A percentile compares a stretch with the other conserved stretches of the same genome.
Evolutionary conservation across 2,113 vertebrate species (phyloP).

Genomic region (Sinocyclocheilus anophthalmus): DNA sequence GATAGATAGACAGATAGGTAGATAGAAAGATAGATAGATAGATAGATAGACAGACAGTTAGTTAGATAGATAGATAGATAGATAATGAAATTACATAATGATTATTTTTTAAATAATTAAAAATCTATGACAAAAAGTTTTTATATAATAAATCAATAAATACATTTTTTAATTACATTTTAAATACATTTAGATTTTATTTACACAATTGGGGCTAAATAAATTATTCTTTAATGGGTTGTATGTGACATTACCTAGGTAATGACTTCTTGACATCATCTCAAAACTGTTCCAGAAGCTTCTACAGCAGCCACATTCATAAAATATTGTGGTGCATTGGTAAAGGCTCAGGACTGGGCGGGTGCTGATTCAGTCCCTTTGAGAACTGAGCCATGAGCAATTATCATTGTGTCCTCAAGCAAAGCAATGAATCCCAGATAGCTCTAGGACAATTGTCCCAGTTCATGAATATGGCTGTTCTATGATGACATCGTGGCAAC

Average conservation of each 20-base stretch:
- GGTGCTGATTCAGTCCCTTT: not conserved
- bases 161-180: no score
- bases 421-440: slow-evolving; percentile 21
- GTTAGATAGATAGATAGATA: not conserved
- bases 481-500: not conserved
- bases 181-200: not conserved
- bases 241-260: not conserved
- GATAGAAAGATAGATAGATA: not conserved
- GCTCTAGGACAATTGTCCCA: not conserved
- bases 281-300: not conserved
- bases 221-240: not conserved
- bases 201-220: not conserved
- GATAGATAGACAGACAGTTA: no score
- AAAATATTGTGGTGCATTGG: not conserved
- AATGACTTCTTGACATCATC: not conserved
- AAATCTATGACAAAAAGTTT: not conserved
- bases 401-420: slow-evolving; percentile 9
- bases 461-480: not conserved
- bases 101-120: not conserved
- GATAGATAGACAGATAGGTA: no score
- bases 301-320: not conserved
- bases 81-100: no score
- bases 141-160: not conserved
- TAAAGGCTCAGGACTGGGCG: not conserved
- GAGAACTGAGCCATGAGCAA: slow-evolving; percentile 13